These are phyloP conservation scores for Rallus crepitans DNA, from an alignment of 2,797 vertebrate species.

Conservation along the genomic window DNA sequence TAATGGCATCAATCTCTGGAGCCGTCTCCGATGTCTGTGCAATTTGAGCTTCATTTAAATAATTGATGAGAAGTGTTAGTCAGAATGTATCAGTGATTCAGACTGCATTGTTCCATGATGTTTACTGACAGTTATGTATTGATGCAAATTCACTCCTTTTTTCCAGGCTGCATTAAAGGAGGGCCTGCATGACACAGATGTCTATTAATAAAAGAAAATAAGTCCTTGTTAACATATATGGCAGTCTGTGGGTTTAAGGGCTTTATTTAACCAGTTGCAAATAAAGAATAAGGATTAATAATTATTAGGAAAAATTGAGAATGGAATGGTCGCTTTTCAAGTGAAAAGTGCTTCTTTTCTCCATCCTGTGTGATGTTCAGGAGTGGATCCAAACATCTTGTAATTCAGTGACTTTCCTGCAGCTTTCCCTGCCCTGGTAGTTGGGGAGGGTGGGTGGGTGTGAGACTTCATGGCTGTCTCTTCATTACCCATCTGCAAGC, in stretches of 20 bases:
- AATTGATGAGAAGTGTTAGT: conserved; percentile 77
- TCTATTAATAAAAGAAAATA: background rate
- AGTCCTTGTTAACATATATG: background rate
- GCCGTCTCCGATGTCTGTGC: conserved; percentile 76
- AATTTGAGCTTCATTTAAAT: conserved; percentile 82
- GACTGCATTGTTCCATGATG: conserved; percentile 45
- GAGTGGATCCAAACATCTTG: background rate
- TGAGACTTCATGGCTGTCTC: background rate
- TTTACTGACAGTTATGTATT: background rate
- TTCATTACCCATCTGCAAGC: background rate
- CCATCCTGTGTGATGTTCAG: background rate
- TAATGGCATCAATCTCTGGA: conserved; percentile 79
- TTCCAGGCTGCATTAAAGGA: background rate
- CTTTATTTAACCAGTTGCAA: background rate
- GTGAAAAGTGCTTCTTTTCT: background rate
- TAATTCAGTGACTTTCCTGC: background rate
- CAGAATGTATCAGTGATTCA: conserved; percentile 38
- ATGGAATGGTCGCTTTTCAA: background rate
- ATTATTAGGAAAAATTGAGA: background rate
- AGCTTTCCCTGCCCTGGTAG: background rate
- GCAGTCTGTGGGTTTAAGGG: background rate
- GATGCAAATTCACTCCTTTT: background rate
- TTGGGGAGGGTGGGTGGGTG: background rate
- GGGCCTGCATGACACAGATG: background rate
- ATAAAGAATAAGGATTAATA: background rate